These are phyloP conservation scores for Progne subis DNA, from an alignment of 2,113 vertebrate genomes.

Conservation along the genomic window DNA sequence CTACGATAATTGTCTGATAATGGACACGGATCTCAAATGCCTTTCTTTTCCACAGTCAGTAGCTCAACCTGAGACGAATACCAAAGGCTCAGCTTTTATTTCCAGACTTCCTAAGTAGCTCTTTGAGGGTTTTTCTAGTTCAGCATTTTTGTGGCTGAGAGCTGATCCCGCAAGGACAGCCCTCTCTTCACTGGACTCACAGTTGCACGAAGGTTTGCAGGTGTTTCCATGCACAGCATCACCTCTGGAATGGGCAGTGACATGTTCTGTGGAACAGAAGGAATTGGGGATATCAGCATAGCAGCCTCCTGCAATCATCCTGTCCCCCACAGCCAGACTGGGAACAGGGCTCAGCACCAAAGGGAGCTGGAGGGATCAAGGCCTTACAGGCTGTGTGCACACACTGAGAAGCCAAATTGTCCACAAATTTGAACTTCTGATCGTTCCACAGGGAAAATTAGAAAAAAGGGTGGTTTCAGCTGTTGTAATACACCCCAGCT, in stretches of 20 bases:
- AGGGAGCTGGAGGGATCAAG: background rate
- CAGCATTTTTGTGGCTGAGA: background rate
- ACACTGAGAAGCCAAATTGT: background rate
- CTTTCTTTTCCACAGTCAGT: background rate
- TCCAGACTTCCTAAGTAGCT: background rate
- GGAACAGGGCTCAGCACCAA: background rate
- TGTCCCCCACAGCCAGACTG: fast-evolving
- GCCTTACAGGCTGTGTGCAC: background rate
- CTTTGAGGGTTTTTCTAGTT: background rate
- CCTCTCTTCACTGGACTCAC: background rate
- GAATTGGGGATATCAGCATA: background rate
- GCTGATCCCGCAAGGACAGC: background rate
- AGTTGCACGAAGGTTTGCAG: background rate
- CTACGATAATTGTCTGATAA: background rate
- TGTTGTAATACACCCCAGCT: background rate
- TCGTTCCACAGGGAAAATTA: background rate
- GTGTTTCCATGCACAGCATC: fast-evolving
- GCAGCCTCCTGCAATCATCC: background rate
- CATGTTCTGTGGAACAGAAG: background rate
- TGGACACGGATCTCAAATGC: background rate
- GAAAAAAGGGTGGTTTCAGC: background rate
- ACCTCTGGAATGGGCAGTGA: background rate
- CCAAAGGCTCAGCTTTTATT: background rate
- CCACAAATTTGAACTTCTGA: background rate
- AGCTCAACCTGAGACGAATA: background rate